A percentile compares a stretch with the other conserved stretches of the same genome.
phyloP scores from a whole-genome alignment of 2,888 invertebrate genomes.

The Uropetala carovei region DNA sequence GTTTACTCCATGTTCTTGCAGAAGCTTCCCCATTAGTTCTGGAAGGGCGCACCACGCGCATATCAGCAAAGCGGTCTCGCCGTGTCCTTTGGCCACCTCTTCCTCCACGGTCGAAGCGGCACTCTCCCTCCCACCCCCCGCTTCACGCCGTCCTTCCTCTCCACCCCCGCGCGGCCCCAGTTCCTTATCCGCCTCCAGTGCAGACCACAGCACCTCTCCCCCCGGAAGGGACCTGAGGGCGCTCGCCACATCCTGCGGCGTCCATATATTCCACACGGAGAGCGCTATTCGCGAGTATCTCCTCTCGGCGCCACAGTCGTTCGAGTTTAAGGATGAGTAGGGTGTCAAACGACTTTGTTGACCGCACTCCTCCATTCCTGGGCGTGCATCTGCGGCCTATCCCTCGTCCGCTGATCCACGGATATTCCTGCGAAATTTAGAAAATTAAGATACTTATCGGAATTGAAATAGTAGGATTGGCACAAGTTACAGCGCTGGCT shows the following conservation, averaged over 20 bases:
- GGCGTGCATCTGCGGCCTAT: too few species aligned
- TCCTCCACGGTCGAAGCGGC: neutral
- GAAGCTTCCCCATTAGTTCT: neutral
- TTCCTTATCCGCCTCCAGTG: neutral
- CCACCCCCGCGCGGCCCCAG: neutral
- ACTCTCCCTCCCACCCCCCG: neutral
- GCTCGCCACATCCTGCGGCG: constrained; percentile 24
- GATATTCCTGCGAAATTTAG: too few species aligned
- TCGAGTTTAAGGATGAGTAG: neutral
- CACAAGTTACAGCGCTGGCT: too few species aligned
- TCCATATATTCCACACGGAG: neutral
- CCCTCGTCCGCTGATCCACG: too few species aligned
- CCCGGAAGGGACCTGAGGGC: constrained; percentile 16
- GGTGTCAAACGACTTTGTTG: too few species aligned
- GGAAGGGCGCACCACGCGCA: constrained; percentile 28
- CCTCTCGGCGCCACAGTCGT: neutral
- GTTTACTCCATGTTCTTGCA: neutral
- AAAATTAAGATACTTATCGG: too few species aligned
- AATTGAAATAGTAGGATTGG: too few species aligned
- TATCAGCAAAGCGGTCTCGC: neutral
- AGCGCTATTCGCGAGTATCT: constrained; percentile 15
- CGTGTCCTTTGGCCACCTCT: constrained; percentile 21
- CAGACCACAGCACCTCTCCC: neutral
- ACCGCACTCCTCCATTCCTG: too few species aligned
- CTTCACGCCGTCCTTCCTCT: neutral